Percentiles rank a stretch among this genome's conserved stretches.
These are phyloP conservation scores for Conomelus anceps DNA, from an alignment of 2,888 invertebrate species.

Conservation along the genomic window DNA sequence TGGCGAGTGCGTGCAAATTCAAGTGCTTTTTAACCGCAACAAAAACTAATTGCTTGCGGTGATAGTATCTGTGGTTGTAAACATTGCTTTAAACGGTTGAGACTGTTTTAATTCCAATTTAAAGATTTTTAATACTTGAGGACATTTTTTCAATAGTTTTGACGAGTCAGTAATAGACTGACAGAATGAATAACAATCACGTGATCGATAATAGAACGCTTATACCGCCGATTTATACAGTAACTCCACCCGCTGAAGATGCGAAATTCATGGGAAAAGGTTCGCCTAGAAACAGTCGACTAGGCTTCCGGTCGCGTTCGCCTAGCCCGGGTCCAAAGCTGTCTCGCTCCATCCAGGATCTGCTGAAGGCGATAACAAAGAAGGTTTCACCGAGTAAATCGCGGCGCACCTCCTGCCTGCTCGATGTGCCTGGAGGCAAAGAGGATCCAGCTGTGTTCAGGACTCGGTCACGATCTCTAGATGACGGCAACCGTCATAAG, in stretches of 20 bases:
- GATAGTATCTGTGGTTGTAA: background rate
- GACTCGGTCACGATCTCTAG: constrained; percentile 70
- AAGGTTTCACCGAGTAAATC: constrained; percentile 22
- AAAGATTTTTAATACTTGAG: no score
- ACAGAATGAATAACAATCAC: background rate
- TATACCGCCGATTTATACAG: constrained; percentile 27
- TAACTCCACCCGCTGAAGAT: constrained; percentile 23
- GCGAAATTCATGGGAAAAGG: constrained; percentile 19
- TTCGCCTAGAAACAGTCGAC: constrained; percentile 14
- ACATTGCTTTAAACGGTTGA: background rate
- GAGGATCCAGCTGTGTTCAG: constrained; percentile 59
- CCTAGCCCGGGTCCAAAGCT: constrained; percentile 26
- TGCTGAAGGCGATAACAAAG: constrained; percentile 20
- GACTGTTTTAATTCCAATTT: no score
- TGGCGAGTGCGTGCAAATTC: background rate
- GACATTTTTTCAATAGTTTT: background rate
- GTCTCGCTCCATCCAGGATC: constrained; percentile 22
- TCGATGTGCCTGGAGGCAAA: constrained; percentile 37
- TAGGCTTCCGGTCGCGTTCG: constrained; percentile 22
- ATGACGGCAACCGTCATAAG: constrained; percentile 50
- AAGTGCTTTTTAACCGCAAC: background rate
- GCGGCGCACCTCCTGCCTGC: constrained; percentile 48
- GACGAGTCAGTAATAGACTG: background rate
- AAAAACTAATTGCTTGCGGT: background rate
- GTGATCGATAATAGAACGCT: background rate